A percentile compares a stretch with the other conserved stretches of the same genome.
phyloP scores from a whole-genome alignment of 2,888 invertebrate genomes.

The Callinectes sapidus region DNA sequence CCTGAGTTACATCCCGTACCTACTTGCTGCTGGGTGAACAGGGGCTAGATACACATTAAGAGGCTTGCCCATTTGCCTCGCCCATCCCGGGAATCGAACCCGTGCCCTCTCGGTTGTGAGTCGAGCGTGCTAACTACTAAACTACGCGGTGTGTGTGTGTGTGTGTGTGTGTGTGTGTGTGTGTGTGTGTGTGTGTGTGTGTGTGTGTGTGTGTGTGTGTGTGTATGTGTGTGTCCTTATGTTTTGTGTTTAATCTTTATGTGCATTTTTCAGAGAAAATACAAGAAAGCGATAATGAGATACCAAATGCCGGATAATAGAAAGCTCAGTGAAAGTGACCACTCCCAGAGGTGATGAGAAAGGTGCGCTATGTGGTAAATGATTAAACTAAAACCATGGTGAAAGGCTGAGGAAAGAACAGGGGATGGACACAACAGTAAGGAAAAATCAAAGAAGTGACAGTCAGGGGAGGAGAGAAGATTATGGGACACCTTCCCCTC shows the following conservation, averaged over 20 bases:
- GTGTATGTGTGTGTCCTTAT: constrained; percentile 29
- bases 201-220: constrained; percentile 46
- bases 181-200: constrained; percentile 32
- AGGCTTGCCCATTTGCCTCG: too few species aligned
- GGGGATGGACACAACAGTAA: neutral
- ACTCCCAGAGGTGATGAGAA: neutral
- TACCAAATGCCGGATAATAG: neutral
- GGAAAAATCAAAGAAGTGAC: neutral
- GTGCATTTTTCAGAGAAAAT: neutral
- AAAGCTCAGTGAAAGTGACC: neutral
- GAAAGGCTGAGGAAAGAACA: neutral
- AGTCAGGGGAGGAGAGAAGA: neutral
- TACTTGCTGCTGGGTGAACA: too few species aligned
- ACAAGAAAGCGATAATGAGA: neutral
- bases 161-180: constrained; percentile 24
- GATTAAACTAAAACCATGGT: neutral
- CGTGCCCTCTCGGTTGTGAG: too few species aligned
- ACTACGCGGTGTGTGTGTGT: too few species aligned
- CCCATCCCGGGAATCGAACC: too few species aligned
- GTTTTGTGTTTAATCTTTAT: neutral
- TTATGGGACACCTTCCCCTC: neutral
- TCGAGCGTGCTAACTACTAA: too few species aligned
- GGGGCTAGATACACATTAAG: too few species aligned
- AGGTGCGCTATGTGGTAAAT: neutral
- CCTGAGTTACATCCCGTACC: too few species aligned